Percentiles rank a stretch among this genome's conserved stretches.
Conservation (phyloP, 2,113 vertebrate genomes). For the Megaceryle torquata region DNA sequence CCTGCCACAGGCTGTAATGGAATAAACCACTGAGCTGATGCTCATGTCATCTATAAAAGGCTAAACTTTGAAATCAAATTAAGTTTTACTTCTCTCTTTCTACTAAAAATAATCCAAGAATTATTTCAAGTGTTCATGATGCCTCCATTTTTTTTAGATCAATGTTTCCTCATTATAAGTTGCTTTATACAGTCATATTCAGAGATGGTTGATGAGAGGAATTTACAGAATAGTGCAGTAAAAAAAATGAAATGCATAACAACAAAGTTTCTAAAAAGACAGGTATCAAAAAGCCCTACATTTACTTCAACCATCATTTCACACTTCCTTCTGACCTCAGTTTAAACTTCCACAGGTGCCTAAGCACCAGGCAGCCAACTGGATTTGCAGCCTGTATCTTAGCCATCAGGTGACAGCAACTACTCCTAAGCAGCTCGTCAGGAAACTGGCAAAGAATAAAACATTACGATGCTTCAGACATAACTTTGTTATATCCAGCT, state of each 20-base stretch:
- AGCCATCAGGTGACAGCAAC: not conserved
- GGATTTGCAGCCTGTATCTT: not conserved
- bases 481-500: not conserved
- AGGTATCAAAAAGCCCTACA: not conserved
- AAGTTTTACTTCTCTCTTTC: not conserved
- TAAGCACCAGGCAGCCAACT: not conserved
- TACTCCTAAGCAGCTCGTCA: not conserved
- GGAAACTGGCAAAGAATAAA: not conserved
- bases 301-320: not conserved
- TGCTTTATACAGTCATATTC: not conserved
- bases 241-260: not conserved
- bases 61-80: not conserved
- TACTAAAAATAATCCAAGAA: not conserved
- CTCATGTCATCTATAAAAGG: not conserved
- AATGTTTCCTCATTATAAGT: accelerated
- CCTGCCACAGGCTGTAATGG: not conserved
- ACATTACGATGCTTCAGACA: not conserved
- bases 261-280: not conserved
- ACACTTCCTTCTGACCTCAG: not conserved
- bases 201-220: not conserved
- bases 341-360: not conserved
- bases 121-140: not conserved
- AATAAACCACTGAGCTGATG: not conserved
- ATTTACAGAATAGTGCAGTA: not conserved
- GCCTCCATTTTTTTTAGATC: not conserved